Evolutionary conservation across 2,888 invertebrate species (phyloP), one percentile per base, ranked within the genome.

Genomic region (Octonoba sinensis): DNA sequence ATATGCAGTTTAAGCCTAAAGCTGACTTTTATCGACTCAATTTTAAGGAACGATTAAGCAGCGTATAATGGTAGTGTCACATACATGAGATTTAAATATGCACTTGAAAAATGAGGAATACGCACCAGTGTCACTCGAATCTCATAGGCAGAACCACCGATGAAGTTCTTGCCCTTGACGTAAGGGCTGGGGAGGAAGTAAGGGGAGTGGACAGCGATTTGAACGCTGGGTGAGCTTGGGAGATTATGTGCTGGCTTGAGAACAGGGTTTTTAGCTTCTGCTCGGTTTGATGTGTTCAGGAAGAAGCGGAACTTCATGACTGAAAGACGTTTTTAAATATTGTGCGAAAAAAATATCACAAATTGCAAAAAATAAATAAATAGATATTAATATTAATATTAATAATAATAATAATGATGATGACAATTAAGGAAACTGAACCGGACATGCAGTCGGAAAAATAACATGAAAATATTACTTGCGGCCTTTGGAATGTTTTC

Each of bases 111-210:
- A 27, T 27, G 27, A 27, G 27, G 6, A 27, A 27, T 27, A 27
- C 27, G 54, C 65, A 78, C 78, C 78, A 71, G 64, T 16, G 46
- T 66, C 2, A 78, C 13, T 3, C 65, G 36, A 15, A 78, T 11
- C 6, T 78, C 78, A 36, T 71, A 78, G 3, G 78, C 71, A 20
- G 44, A 46, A 15, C 78, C 78, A 22, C 27, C 65, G 3, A 78
- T 13, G 24, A 49, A 78, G 49, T 65, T 71, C 16, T n/a, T 18
- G 6, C 78, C 78, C 16, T 71, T 57, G 6, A 71, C 1, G 18
- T 36, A 78, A 11, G 78, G 78, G 22, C 79, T 79, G n/a, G 79
- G 79, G 13, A 79, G 54, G n/a, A 36, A 60, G 20, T 79, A 79
- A 4, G 79, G 79, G 11, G 79, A 79, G 36, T 79, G 79, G 1